Percentiles rank a stretch among this genome's conserved stretches.
Evolutionary conservation across 2,113 vertebrate genomes (phyloP).

Genomic region (Podarcis raffonei): DNA sequence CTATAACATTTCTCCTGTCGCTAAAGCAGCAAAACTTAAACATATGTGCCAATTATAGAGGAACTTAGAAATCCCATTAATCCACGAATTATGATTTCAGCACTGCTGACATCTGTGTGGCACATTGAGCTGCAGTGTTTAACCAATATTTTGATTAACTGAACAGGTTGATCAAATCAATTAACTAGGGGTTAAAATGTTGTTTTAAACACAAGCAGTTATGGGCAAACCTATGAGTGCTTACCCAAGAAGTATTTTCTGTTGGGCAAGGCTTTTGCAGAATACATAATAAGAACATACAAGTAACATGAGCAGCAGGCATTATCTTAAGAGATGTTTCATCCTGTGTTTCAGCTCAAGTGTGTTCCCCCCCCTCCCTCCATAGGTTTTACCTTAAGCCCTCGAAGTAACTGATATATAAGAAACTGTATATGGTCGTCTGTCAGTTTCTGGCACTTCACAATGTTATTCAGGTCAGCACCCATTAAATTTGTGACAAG

Average conservation of each 20-base stretch:
- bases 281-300: too few species aligned
- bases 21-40: background rate
- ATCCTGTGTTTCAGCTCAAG: background rate
- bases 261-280: too few species aligned
- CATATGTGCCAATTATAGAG: background rate
- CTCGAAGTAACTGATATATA: slow-evolving; percentile 95
- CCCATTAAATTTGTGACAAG: slow-evolving; percentile 98
- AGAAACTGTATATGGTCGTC: slow-evolving; percentile 98
- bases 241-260: too few species aligned
- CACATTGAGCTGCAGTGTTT: background rate
- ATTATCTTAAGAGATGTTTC: background rate
- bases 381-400: slow-evolving; percentile 87
- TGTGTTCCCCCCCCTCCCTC: background rate
- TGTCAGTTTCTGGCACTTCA: slow-evolving; percentile 95
- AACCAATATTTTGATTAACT: background rate
- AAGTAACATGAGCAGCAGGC: background rate
- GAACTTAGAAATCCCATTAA: background rate
- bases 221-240: too few species aligned
- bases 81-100: background rate
- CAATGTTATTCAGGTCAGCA: slow-evolving; percentile 96
- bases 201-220: too few species aligned
- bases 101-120: background rate
- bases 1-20: background rate
- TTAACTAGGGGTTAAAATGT: too few species aligned
- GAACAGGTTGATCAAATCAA: too few species aligned